Percentiles rank a stretch among this genome's conserved stretches.
Evolutionary conservation across 2,113 vertebrate genomes (phyloP).

Genomic region (Hippocampus guttulatus): DNA sequence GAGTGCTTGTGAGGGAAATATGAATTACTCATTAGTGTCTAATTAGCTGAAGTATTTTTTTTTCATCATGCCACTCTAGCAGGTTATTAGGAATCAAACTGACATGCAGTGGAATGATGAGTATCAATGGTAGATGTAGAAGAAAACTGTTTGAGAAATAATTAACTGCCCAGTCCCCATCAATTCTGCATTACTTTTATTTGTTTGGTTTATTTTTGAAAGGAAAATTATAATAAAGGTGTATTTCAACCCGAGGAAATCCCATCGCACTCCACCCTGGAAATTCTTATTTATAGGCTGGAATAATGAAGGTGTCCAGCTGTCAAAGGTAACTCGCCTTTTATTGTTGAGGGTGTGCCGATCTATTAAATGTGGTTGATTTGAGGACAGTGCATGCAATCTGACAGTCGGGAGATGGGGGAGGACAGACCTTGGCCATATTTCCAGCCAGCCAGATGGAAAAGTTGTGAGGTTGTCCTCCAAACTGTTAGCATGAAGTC

Average conservation of each 20-base stretch:
- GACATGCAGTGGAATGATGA: background rate
- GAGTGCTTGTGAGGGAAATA: constrained; percentile 48
- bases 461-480: constrained; percentile 52
- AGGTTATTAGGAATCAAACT: background rate
- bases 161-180: background rate
- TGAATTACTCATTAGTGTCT: constrained; percentile 58
- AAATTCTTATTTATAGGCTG: background rate
- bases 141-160: background rate
- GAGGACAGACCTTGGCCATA: constrained; percentile 25
- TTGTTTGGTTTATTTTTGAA: background rate
- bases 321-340: constrained; percentile 2
- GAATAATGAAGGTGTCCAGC: background rate
- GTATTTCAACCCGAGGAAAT: background rate
- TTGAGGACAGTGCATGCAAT: constrained; percentile 20
- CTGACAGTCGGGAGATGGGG: constrained; percentile 26
- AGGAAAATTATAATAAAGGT: background rate
- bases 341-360: constrained; percentile 10
- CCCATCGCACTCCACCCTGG: background rate
- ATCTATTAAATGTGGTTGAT: constrained; percentile 10
- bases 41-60: constrained; percentile 43
- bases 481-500: constrained; percentile 40
- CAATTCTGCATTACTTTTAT: background rate
- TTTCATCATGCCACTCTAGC: constrained; percentile 13
- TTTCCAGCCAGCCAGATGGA: constrained; percentile 51
- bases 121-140: background rate